These are phyloP conservation scores for Apis laboriosa DNA, from an alignment of 1,140 invertebrate species.

Conservation along the genomic window DNA sequence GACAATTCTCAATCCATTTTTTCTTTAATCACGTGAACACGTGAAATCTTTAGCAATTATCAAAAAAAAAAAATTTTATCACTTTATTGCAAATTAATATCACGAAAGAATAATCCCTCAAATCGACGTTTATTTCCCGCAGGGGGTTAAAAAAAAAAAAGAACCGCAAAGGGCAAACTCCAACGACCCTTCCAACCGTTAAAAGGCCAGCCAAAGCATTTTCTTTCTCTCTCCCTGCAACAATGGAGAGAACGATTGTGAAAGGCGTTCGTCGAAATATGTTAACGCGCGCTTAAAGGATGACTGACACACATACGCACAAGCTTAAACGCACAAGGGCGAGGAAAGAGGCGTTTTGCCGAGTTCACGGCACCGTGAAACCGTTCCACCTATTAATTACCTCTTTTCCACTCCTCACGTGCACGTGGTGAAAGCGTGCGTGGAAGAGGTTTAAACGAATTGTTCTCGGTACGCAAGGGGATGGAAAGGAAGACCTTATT, in stretches of 20 bases:
- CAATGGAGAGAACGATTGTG: slow-evolving; percentile 1
- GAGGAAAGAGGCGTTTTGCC: slow-evolving; percentile 4
- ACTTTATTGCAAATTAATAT: too few species aligned
- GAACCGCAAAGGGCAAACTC: too few species aligned
- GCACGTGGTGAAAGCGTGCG: not conserved
- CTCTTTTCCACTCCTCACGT: not conserved
- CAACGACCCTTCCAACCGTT: too few species aligned
- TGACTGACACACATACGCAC: not conserved
- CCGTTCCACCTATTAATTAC: slow-evolving; percentile 47
- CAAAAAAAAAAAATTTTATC: too few species aligned
- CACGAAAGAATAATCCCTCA: too few species aligned
- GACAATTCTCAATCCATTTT: too few species aligned
- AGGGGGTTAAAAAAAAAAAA: too few species aligned
- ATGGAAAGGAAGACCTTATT: slow-evolving; percentile 1
- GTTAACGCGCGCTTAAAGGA: not conserved
- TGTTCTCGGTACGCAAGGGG: not conserved
- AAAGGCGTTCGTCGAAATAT: slow-evolving; percentile 14
- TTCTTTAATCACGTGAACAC: too few species aligned
- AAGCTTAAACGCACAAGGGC: not conserved
- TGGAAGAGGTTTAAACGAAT: slow-evolving; percentile 23
- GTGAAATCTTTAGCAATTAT: too few species aligned
- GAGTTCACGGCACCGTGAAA: not conserved
- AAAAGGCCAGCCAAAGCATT: not conserved
- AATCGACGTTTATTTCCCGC: too few species aligned
- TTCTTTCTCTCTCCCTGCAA: not conserved